These are phyloP conservation scores for Plectrocnemia conspersa DNA, from an alignment of 1,140 invertebrate species.

Conservation along the genomic window DNA sequence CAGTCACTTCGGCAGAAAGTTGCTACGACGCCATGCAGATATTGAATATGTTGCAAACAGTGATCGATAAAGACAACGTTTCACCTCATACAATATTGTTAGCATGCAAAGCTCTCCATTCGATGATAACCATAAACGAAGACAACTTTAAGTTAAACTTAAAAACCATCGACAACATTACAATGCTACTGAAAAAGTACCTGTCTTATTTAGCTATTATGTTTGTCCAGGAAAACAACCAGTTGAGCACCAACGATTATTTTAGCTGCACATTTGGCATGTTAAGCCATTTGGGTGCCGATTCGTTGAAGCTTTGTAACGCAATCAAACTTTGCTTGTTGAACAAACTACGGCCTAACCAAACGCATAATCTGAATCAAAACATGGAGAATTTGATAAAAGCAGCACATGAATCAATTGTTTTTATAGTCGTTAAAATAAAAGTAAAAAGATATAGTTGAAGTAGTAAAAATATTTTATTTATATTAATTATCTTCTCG, in stretches of 20 bases:
- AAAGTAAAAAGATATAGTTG: not conserved
- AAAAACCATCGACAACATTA: constrained; percentile 8
- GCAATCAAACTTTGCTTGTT: too few relatives aligned
- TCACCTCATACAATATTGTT: constrained; percentile 20
- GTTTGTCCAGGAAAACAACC: constrained; percentile 11
- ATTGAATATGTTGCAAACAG: constrained; percentile 19
- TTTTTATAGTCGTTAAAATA: constrained; percentile 4
- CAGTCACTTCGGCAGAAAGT: constrained; percentile 24
- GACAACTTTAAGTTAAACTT: constrained; percentile 3
- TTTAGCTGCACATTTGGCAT: constrained; percentile 1
- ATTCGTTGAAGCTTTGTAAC: constrained; percentile 1
- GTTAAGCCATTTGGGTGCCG: not conserved
- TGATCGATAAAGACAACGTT: constrained; percentile 16
- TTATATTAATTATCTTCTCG: not conserved
- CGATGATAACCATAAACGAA: constrained; percentile 12
- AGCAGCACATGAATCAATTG: too few relatives aligned
- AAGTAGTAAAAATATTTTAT: not conserved
- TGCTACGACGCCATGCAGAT: constrained; percentile 25
- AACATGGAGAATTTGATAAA: not conserved
- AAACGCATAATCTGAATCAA: too few relatives aligned
- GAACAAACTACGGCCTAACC: too few relatives aligned
- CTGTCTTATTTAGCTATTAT: not conserved
- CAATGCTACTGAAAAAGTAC: constrained; percentile 9
- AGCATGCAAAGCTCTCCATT: constrained; percentile 22
- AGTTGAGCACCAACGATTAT: not conserved